Evolutionary conservation across 2,797 vertebrate species (phyloP).

Genomic region (Eurystomus glaucurus): DNA sequence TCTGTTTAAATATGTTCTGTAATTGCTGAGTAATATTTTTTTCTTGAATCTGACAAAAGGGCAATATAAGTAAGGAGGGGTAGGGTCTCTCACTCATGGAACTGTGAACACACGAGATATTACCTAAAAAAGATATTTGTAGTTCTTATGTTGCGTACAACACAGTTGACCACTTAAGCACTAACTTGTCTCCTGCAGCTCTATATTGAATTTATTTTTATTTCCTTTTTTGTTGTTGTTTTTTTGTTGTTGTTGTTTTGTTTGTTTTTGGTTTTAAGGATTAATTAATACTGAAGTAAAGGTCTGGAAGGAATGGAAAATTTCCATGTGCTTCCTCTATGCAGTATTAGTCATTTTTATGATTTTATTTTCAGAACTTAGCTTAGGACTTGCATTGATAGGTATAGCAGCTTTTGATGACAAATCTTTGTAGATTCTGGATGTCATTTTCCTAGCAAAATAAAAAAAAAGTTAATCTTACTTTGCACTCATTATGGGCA

Average conservation of each 20-base stretch:
- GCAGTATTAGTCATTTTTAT: neutral
- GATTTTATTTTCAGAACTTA: neutral
- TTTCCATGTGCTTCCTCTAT: neutral
- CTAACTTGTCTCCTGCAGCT: neutral
- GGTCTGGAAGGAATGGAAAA: neutral
- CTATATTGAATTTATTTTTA: neutral
- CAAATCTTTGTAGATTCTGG: neutral
- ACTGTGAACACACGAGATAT: neutral
- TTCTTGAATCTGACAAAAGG: neutral
- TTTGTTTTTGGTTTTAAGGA: neutral
- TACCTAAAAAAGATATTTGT: neutral
- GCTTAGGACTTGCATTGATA: neutral
- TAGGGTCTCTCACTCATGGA: neutral
- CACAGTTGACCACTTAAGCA: neutral
- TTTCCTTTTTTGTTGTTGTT: neutral
- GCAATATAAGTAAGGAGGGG: neutral
- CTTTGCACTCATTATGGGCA: neutral
- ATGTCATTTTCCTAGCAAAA: neutral
- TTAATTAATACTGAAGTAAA: slow-evolving; percentile 41
- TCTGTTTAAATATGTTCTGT: slow-evolving; percentile 35
- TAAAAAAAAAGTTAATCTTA: neutral
- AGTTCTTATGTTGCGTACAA: neutral
- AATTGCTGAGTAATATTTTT: slow-evolving; percentile 8
- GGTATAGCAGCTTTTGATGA: neutral
- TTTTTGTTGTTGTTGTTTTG: neutral